Evolutionary conservation across 2,888 invertebrate species (phyloP).

Genomic region (Tachystola acroxantha): DNA sequence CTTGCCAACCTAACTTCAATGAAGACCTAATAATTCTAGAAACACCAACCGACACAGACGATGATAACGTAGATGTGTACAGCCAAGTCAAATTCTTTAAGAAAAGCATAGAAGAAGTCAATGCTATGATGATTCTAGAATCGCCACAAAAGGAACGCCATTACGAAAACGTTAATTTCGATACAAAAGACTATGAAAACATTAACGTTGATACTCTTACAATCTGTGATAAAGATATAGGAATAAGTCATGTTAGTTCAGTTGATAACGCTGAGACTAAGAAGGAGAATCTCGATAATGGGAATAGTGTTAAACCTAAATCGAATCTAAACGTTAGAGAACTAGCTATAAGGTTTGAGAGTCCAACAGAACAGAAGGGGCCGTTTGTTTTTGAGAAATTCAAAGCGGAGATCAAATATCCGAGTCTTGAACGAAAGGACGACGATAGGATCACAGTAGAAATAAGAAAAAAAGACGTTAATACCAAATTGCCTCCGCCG

Average conservation of each 20-base stretch:
- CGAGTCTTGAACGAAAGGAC: slow-evolving; percentile 48
- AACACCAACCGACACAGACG: slow-evolving; percentile 72
- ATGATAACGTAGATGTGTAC: slow-evolving; percentile 78
- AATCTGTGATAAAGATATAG: slow-evolving; percentile 52
- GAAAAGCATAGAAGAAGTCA: slow-evolving; percentile 86
- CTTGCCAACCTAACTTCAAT: slow-evolving; percentile 66
- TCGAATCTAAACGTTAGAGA: slow-evolving; percentile 78
- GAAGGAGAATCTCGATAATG: slow-evolving; percentile 39
- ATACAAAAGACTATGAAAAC: slow-evolving; percentile 50
- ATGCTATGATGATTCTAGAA: slow-evolving; percentile 67
- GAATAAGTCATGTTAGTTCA: slow-evolving; percentile 24
- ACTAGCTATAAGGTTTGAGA: slow-evolving; percentile 81
- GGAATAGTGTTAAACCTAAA: slow-evolving; percentile 43
- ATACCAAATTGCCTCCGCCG: slow-evolving; percentile 71
- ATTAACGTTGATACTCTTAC: slow-evolving; percentile 52
- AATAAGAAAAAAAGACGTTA: slow-evolving; percentile 36
- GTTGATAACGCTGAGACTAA: slow-evolving; percentile 24
- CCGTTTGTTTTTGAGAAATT: slow-evolving; percentile 77
- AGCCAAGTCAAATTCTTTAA: slow-evolving; percentile 87
- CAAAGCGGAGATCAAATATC: slow-evolving; percentile 60
- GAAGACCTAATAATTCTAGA: slow-evolving; percentile 71
- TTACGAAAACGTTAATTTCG: slow-evolving; percentile 56
- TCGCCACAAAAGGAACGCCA: slow-evolving; percentile 4
- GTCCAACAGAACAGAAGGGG: slow-evolving; percentile 77
- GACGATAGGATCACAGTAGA: slow-evolving; percentile 32